Base-by-base conservation (phyloP, 1,140 invertebrate genomes). In the Drosophila punjabiensis region DNA sequence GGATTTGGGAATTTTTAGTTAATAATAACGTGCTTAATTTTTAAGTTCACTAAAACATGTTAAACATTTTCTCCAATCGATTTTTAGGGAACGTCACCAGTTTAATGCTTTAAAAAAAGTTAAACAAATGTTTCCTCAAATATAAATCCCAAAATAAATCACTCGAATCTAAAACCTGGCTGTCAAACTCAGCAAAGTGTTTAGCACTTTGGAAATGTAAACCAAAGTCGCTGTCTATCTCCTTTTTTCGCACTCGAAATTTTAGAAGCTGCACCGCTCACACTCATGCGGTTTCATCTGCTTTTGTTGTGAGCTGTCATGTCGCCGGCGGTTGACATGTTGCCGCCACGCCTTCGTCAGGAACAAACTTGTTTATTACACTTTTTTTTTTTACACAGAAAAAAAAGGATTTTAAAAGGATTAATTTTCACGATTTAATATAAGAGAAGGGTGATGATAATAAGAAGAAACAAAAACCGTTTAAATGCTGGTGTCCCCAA, bases 131-230 rank as follows among this genome's bases (percentile, higher is more conserved):
- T 2, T 37, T 3, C 6, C 5, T 0, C 5, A 28, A 60, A 20
- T 18, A 0, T 33, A 37, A 24, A 33, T 4, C 4, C 18, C 7
- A n/a, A 56, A 59, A 73, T 33, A 73, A 74, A 74, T 74, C 55
- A 39, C 67, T 45, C 14, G 10, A 30, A 47, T 28, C 10, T n/a
- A 52, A 61, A 32, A 53, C 16, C n/a, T 58, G n/a, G 10, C 48
- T 71, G 55, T 74, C 67, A 78, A 52, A 60, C 30, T 65, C 77
- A 79, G 76, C 60, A 55, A 79, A 71, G 65, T 79, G 67, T 65
- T 79, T 79, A 79, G 55, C 67, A 71, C 66, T 79, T 79, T 79
- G 53, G 24, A 71, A 79, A 79, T 79, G 66, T 79, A 71, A 79
- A 71, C 76, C 75, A 59, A 79, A 71, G 24, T 41, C 55, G 18